Conservation (phyloP, 2,888 invertebrate species). For the Hedychridium roseum region DNA sequence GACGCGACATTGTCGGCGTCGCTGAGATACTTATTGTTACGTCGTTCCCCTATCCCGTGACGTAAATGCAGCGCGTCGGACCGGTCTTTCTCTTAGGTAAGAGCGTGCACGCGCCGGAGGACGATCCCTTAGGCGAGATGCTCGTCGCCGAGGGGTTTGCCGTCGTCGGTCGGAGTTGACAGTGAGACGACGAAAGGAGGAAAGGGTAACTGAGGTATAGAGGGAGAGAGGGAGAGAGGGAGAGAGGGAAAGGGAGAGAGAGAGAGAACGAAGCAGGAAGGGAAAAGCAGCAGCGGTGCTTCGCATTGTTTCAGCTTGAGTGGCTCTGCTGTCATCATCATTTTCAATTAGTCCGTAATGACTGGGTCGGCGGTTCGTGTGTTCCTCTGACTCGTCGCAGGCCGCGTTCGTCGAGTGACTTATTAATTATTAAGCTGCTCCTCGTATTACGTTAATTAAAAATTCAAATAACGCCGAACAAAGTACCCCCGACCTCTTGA, state of each 20-base stretch:
- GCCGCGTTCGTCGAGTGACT: constrained; percentile 33
- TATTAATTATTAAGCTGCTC: constrained; percentile 55
- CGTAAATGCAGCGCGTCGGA: too few relatives aligned
- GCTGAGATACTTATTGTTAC: too few relatives aligned
- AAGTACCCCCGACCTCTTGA: constrained; percentile 23
- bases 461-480: constrained; percentile 44
- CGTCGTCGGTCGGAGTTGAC: too few relatives aligned
- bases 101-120: too few relatives aligned
- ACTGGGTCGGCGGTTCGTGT: constrained; percentile 33
- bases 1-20: too few relatives aligned
- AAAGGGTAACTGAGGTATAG: background rate
- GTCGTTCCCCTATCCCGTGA: too few relatives aligned
- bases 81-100: too few relatives aligned
- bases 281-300: constrained; percentile 36
- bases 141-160: too few relatives aligned
- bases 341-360: constrained; percentile 59
- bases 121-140: background rate
- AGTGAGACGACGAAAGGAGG: constrained; percentile 3
- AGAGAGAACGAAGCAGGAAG: constrained; percentile 14
- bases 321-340: constrained; percentile 53
- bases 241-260: constrained; percentile 3
- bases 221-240: constrained; percentile 2
- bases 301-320: constrained; percentile 51
- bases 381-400: background rate
- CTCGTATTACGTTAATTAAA: constrained; percentile 55